Conservation (phyloP, 2,113 vertebrate species). For the Accipiter virgatus region DNA sequence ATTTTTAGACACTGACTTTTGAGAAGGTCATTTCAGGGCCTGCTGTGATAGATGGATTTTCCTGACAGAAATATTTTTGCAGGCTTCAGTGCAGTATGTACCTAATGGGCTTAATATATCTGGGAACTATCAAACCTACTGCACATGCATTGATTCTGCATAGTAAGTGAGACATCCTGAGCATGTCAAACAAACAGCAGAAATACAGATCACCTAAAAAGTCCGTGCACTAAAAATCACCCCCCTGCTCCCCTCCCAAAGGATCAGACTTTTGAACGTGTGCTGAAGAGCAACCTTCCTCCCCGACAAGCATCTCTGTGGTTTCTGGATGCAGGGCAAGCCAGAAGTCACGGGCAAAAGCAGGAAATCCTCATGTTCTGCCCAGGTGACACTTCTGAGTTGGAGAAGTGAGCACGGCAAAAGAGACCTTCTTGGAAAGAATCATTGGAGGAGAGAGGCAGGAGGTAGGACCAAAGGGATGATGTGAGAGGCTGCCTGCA, state of each 20-base stretch:
- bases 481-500: neutral
- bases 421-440: neutral
- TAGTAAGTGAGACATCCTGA: neutral
- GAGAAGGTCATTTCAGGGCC: neutral
- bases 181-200: neutral
- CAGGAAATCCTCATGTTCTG: neutral
- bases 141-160: neutral
- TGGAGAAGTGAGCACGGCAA: neutral
- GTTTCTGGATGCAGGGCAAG: neutral
- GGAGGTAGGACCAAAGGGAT: neutral
- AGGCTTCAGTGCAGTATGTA: neutral
- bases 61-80: neutral
- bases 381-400: neutral
- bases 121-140: neutral
- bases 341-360: neutral
- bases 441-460: neutral
- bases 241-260: neutral
- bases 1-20: neutral
- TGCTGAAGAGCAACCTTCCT: neutral
- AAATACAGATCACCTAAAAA: neutral
- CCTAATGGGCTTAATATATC: neutral
- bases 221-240: neutral
- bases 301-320: accelerated
- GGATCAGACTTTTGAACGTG: neutral
- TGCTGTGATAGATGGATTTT: neutral